Conservation (phyloP, 1,140 invertebrate genomes). For the Heliothis subflexa region DNA sequence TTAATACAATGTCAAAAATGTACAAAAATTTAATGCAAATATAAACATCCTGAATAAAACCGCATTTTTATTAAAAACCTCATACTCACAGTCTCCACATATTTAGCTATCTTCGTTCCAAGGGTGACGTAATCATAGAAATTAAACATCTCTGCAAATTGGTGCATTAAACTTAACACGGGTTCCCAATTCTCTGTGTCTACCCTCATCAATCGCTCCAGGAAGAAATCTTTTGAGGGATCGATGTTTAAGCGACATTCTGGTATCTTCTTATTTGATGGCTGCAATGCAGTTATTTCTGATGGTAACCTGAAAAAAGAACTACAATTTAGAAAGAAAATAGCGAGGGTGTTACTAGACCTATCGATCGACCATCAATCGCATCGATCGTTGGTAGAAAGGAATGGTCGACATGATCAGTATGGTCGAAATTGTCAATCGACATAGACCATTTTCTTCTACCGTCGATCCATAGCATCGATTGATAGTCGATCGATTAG, state of each 20-base stretch:
- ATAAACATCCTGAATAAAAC: neutral
- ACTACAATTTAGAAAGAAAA: no score
- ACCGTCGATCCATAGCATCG: no score
- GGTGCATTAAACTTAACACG: slow-evolving; percentile 71
- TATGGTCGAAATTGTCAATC: no score
- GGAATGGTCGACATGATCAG: no score
- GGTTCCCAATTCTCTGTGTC: slow-evolving; percentile 70
- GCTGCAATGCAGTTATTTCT: slow-evolving; percentile 62
- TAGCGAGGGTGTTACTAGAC: no score
- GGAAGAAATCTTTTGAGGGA: slow-evolving; percentile 64
- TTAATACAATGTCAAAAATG: no score
- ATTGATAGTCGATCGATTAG: no score
- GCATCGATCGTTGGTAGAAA: no score
- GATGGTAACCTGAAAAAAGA: slow-evolving; percentile 63
- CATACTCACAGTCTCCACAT: slow-evolving; percentile 74
- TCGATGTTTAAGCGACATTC: slow-evolving; percentile 65
- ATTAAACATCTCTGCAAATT: slow-evolving; percentile 74
- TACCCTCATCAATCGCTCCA: slow-evolving; percentile 63
- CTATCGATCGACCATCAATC: no score
- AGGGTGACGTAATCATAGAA: slow-evolving; percentile 68
- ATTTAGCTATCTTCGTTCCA: slow-evolving; percentile 75
- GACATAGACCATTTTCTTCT: no score
- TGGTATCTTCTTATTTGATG: slow-evolving; percentile 69
- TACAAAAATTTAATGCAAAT: no score
- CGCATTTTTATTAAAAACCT: neutral